Base-by-base conservation (phyloP, 2,888 invertebrate species). In the Petrolisthes manimaculis region DNA sequence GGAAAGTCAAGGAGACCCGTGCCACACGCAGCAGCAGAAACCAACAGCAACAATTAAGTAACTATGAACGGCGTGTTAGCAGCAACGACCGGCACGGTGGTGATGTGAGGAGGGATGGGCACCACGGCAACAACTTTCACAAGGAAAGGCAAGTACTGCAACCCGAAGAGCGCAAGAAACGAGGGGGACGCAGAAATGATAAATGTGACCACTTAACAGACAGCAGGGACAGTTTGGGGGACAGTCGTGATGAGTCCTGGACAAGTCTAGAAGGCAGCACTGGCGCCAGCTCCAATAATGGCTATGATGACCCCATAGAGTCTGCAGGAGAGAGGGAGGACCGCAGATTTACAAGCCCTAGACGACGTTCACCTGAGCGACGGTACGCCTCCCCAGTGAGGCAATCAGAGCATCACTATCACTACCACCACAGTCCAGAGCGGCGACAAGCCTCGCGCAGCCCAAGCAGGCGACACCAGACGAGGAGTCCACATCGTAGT, bases 211-310 rank as follows among this genome's bases (percentile, higher is more conserved):
- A 71, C 21, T 21, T 81, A 51, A 81, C 74, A 6, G 88, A 88
- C 84, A 88, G 88, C 67, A 80, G 81, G 37, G 88, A 88, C 81
- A 88, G 84, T 67, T 81, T 88, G 4, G 75, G 82, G 14, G 89
- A 87, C 12, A 87, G 87, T 79, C 87, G 67, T 53, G 75, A 85
- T n/a, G 87, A 87, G 54, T 89, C 89, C 14, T 89, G 89, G 89
- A 79, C 87, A 61, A 89, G 89, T n/a, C n/a, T 81, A 21, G 88
- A 88, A 18, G 61, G 84, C 53, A 83, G 61, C 54, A 87, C 78
- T 37, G 75, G 53, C 6, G 24, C 53, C 21, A 84, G 81, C 37
- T 81, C 84, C 18, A 81, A 88, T 81, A 84, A 81, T 75, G n/a
- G 74, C 54, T 61, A 61, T 9, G 88, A 67, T 77, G 84, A 88